Evolutionary conservation across 64 coral and sea anemone species (phyloP), one percentile per base, ranked within the genome.

Genomic region (Actinia equina): DNA sequence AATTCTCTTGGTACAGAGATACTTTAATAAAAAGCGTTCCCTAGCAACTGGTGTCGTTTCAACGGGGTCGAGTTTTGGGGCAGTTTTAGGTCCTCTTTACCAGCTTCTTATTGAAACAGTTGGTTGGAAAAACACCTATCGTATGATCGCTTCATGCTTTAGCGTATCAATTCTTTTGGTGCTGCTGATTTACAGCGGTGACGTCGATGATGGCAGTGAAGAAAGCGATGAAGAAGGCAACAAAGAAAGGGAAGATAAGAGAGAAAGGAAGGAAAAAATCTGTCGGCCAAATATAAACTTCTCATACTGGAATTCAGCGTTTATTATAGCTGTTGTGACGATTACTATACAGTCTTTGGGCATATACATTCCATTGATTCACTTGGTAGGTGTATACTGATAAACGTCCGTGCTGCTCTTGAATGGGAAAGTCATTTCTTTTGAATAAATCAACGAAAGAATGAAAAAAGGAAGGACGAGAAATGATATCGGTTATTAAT

Each of bases 1-100:
- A 52, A 80, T 89, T 54, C 84, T 94, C 13, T 26, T 87, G 14
- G 41, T 77, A 14, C 69, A 87, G 9, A 52, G 62, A 46, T 94
- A 86, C 61, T 94, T 94, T 37, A 82, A 79, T 46, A 55, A 74
- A 71, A 57, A 84, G 61, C 65, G 88, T 53, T 89, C 92, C 45
- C 17, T 94, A 8, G 92, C 92, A 14, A 70, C 88, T 2, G 88
- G 88, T 18, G 23, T 94, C 26, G 56, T 89, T 82, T 18, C 57
- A 12, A 10, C 85, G 42, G 88, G 92, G 12, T 25, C 84, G 23
- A 82, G 84, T 56, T 16, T 94, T 16, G 87, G 87, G 6, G 46
- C 76, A 45, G 43, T 94, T 14, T 41, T 89, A 17, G 92, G 92
- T 16, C 92, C 92, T 14, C 67, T 71, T 52, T 42, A 86, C 52